phyloP scores from a whole-genome alignment of 2,888 invertebrate genomes.

The Cabera pusaria region DNA sequence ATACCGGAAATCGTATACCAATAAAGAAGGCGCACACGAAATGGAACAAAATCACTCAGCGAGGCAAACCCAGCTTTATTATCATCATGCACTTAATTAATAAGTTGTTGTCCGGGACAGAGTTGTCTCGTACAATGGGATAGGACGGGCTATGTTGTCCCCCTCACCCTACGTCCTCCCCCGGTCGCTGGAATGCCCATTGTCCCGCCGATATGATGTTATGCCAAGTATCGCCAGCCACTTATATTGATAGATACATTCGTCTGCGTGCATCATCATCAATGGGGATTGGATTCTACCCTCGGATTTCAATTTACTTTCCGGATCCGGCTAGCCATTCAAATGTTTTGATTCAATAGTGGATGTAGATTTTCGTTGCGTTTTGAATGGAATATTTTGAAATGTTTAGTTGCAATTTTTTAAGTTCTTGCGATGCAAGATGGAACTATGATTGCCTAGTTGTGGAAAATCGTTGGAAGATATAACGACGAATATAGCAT shows the following conservation, averaged over 20 bases:
- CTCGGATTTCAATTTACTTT: slow-evolving; percentile 22
- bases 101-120: slow-evolving; percentile 56
- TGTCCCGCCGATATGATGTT: slow-evolving; percentile 73
- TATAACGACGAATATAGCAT: too few relatives aligned
- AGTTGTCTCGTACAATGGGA: slow-evolving; percentile 55
- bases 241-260: slow-evolving; percentile 63
- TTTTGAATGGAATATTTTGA: too few relatives aligned
- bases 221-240: slow-evolving; percentile 66
- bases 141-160: slow-evolving; percentile 56
- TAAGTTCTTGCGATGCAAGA: too few relatives aligned
- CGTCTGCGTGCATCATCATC: slow-evolving; percentile 45
- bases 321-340: not conserved
- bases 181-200: slow-evolving; percentile 68
- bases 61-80: slow-evolving; percentile 37
- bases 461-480: too few relatives aligned
- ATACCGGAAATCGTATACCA: slow-evolving; percentile 3
- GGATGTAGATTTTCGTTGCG: too few relatives aligned
- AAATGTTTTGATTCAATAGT: not conserved
- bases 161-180: slow-evolving; percentile 34
- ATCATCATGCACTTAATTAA: slow-evolving; percentile 52
- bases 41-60: slow-evolving; percentile 21
- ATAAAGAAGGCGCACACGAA: slow-evolving; percentile 1
- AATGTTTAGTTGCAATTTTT: too few relatives aligned
- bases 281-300: slow-evolving; percentile 25
- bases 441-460: too few relatives aligned